A percentile compares a stretch with the other conserved stretches of the same genome.
Conservation (phyloP, 2,797 vertebrate genomes). For the Gallinago nigripennis region DNA sequence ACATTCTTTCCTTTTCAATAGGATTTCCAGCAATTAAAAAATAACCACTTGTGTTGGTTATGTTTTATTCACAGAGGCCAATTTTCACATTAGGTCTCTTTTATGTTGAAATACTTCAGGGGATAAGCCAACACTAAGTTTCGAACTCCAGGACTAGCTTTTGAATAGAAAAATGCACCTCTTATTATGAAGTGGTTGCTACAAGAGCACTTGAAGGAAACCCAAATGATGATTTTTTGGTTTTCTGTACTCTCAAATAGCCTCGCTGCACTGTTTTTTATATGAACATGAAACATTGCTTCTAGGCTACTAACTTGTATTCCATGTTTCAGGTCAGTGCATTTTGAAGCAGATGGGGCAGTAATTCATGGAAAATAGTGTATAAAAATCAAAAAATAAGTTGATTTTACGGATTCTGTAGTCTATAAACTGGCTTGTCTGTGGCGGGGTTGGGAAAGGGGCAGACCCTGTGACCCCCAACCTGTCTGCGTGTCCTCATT, state of each 20-base stretch:
- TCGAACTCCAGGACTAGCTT: neutral
- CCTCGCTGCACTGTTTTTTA: neutral
- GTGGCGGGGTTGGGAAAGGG: neutral
- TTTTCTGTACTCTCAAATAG: neutral
- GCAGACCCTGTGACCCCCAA: neutral
- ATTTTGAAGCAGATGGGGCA: conserved; percentile 60
- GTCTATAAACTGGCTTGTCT: neutral
- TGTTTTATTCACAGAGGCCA: conserved; percentile 11
- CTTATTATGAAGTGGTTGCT: conserved; percentile 26
- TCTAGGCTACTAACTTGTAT: conserved; percentile 25
- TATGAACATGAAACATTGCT: conserved; percentile 32
- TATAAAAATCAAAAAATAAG: conserved; percentile 51
- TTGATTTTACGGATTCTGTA: conserved; percentile 6
- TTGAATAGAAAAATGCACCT: conserved; percentile 39
- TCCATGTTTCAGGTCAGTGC: conserved; percentile 60
- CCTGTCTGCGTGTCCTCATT: neutral
- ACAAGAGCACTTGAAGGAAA: conserved; percentile 17
- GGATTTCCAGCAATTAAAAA: neutral
- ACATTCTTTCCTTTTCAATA: neutral
- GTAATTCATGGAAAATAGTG: conserved; percentile 59
- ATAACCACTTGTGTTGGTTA: neutral
- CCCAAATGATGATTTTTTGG: neutral
- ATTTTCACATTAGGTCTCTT: conserved; percentile 37
- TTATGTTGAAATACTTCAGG: conserved; percentile 26
- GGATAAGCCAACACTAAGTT: conserved; percentile 2